These are phyloP conservation scores for Geophilus truncorum DNA, from an alignment of 2,888 invertebrate genomes.

Conservation along the genomic window DNA sequence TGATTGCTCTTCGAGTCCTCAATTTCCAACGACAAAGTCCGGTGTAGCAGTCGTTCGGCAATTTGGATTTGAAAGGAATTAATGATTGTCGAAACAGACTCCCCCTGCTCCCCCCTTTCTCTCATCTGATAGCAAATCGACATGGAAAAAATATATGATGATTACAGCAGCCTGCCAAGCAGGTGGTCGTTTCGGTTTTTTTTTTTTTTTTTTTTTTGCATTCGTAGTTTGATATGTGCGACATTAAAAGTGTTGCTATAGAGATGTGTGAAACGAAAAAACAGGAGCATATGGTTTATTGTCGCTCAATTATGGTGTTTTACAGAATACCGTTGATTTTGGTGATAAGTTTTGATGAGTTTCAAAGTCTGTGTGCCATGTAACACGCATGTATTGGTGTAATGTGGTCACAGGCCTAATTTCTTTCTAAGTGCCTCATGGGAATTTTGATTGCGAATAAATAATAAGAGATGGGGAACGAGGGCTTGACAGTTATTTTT, in stretches of 20 bases:
- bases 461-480: background rate
- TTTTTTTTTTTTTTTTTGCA: background rate
- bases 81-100: background rate
- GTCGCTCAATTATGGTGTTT: conserved; percentile 4
- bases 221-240: background rate
- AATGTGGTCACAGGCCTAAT: background rate
- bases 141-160: conserved; percentile 9
- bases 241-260: conserved; percentile 13
- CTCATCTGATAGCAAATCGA: conserved; percentile 1
- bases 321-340: background rate
- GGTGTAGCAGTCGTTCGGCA: no score
- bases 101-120: background rate
- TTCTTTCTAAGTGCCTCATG: background rate
- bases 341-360: conserved; percentile 4
- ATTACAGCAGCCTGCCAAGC: background rate
- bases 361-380: background rate
- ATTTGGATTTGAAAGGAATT: background rate
- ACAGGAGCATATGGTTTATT: conserved; percentile 1
- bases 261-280: background rate
- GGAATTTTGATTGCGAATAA: background rate
- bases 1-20: background rate
- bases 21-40: no score
- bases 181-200: background rate
- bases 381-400: background rate
- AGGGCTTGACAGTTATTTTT: background rate